These are phyloP conservation scores for Bathynomus jamesi DNA, from an alignment of 1,140 invertebrate genomes.

Conservation along the genomic window DNA sequence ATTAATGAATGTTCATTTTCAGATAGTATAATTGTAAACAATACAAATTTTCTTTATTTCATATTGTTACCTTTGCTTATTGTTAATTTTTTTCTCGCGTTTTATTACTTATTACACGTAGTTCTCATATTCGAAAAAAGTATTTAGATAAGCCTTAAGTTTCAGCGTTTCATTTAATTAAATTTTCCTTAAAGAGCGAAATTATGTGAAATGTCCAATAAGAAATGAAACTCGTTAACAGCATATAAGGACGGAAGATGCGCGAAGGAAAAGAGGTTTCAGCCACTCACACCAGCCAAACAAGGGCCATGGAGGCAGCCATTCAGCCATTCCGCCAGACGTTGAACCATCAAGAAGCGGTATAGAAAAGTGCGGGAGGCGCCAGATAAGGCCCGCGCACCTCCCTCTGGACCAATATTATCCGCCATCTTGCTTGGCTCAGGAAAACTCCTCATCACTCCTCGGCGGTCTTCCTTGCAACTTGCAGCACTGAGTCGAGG, in stretches of 20 bases:
- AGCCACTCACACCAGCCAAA: neutral
- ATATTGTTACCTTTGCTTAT: too few species aligned
- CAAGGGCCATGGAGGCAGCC: neutral
- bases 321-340: neutral
- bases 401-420: neutral
- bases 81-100: too few species aligned
- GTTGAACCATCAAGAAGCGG: neutral
- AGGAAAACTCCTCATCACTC: neutral
- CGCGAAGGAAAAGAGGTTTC: neutral
- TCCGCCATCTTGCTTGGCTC: neutral
- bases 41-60: too few species aligned
- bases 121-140: too few species aligned
- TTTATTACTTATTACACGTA: too few species aligned
- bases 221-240: neutral
- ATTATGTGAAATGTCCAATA: neutral
- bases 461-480: neutral
- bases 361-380: neutral
- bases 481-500: neutral
- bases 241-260: neutral
- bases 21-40: too few species aligned
- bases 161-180: too few species aligned
- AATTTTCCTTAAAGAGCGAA: too few species aligned
- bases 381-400: neutral
- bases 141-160: too few species aligned
- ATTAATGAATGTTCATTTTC: too few species aligned